Evolutionary conservation across 2,888 invertebrate genomes (phyloP).

Genomic region (Vesta saturnalis): DNA sequence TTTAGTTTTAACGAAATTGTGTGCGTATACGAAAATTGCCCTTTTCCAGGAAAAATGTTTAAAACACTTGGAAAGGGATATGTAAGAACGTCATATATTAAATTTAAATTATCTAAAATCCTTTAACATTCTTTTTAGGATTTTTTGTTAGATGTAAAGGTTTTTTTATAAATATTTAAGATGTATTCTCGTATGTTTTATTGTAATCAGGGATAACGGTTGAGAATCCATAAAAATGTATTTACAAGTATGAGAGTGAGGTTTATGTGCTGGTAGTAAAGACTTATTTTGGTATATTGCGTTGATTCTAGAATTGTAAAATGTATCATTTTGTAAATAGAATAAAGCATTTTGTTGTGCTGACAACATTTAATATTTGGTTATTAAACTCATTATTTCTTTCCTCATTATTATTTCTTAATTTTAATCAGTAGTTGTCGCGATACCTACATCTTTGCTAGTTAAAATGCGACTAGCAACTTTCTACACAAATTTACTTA

Average conservation of each 20-base stretch:
- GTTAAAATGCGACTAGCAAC: too few relatives aligned
- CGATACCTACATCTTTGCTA: too few relatives aligned
- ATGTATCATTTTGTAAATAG: too few relatives aligned
- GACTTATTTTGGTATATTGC: not conserved
- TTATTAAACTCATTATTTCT: too few relatives aligned
- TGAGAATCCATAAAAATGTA: conserved; percentile 1
- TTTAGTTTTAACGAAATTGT: too few relatives aligned
- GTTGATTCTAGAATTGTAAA: not conserved
- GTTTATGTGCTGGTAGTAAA: not conserved
- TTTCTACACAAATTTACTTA: too few relatives aligned
- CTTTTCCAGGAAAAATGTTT: not conserved
- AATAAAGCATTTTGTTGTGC: too few relatives aligned
- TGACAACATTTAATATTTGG: too few relatives aligned
- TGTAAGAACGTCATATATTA: not conserved
- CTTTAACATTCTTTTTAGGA: not conserved
- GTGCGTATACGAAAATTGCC: too few relatives aligned
- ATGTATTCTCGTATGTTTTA: conserved; percentile 4
- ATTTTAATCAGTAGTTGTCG: too few relatives aligned
- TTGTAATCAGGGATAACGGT: conserved; percentile 1
- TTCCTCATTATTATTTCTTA: too few relatives aligned
- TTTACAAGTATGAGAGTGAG: not conserved
- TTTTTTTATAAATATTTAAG: conserved; percentile 13
- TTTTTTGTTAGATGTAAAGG: not conserved
- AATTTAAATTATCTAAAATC: conserved; percentile 2
- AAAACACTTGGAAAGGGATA: not conserved